phyloP scores from a whole-genome alignment of 2,113 vertebrate genomes.

The Eudyptes chrysolophus region DNA sequence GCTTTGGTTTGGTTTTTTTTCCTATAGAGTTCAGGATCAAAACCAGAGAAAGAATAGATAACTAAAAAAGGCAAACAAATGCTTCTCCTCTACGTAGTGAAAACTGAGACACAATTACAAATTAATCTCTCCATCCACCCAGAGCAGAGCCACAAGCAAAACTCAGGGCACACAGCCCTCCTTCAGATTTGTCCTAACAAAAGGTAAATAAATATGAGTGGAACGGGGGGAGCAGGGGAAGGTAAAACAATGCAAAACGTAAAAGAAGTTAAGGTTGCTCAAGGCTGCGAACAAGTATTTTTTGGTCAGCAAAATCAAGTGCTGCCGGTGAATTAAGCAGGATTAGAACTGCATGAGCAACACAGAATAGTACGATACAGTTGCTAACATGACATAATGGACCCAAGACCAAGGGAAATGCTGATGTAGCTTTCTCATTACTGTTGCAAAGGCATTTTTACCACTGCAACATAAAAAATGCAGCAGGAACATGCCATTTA shows the following conservation, averaged over 20 bases:
- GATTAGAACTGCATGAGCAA: slow-evolving; percentile 56
- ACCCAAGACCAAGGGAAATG: slow-evolving; percentile 1
- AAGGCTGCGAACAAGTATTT: not conserved
- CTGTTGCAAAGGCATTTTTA: slow-evolving; percentile 23
- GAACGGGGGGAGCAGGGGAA: not conserved
- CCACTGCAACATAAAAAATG: not conserved
- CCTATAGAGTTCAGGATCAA: not conserved
- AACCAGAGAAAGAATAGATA: not conserved
- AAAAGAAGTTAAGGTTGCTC: not conserved
- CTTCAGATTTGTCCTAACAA: not conserved
- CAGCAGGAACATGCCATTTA: not conserved
- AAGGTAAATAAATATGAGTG: not conserved
- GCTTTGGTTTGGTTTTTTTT: not conserved
- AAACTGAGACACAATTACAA: not conserved
- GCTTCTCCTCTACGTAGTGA: not conserved
- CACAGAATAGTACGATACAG: not conserved
- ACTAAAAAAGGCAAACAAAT: not conserved
- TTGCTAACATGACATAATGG: slow-evolving; percentile 27
- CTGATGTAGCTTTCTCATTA: slow-evolving; percentile 18
- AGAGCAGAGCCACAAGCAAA: not conserved
- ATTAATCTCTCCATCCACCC: not conserved
- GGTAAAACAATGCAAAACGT: not conserved
- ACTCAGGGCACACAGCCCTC: not conserved
- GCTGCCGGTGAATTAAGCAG: not conserved
- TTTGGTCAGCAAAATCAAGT: slow-evolving; percentile 7